phyloP scores from a whole-genome alignment of 2,113 vertebrate species.

The Hassar affinis region DNA sequence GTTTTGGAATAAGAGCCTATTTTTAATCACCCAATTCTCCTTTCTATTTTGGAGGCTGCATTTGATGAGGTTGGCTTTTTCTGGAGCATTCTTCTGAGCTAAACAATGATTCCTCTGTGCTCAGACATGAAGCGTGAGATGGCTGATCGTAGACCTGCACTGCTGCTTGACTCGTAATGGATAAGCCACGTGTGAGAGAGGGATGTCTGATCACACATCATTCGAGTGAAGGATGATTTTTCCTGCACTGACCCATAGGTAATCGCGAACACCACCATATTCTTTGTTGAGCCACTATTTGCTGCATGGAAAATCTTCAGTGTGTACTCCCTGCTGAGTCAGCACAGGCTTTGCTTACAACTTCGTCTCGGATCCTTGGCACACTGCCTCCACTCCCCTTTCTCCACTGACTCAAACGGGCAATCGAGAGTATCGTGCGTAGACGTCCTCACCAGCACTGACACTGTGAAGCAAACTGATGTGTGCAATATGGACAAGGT shows the following conservation, averaged over 20 bases:
- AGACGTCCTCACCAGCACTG: background rate
- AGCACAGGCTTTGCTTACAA: constrained; percentile 33
- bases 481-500: background rate
- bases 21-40: constrained; percentile 69
- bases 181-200: constrained; percentile 15
- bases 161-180: constrained; percentile 13
- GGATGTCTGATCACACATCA: background rate
- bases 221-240: background rate
- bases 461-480: constrained; percentile 13
- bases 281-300: constrained; percentile 24
- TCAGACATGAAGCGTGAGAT: background rate
- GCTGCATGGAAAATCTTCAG: background rate
- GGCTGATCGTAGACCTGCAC: constrained; percentile 32
- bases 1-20: constrained; percentile 59
- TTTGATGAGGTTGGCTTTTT: constrained; percentile 62
- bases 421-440: background rate
- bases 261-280: background rate
- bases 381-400: background rate
- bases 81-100: constrained; percentile 65
- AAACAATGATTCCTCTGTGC: constrained; percentile 69
- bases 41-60: constrained; percentile 67
- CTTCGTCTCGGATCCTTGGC: constrained; percentile 27
- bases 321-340: constrained; percentile 27
- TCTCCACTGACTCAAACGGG: constrained; percentile 4
- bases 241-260: background rate